Evolutionary conservation across 2,888 invertebrate species (phyloP).

Genomic region (Choreutis nemorana): DNA sequence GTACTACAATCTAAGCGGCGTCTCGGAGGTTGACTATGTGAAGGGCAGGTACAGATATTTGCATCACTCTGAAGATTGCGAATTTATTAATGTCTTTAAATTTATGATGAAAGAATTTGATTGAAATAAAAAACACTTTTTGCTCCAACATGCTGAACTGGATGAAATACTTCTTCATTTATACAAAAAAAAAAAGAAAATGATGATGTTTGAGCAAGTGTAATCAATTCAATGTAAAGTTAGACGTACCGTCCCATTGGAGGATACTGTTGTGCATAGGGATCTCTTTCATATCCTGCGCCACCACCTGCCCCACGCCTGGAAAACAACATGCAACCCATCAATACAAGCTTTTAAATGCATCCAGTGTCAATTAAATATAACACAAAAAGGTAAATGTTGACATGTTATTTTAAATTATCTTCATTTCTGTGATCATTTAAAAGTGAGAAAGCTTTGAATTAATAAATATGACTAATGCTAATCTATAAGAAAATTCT

Average conservation of each 20-base stretch:
- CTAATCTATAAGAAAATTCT: too few relatives aligned
- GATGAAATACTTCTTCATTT: too few relatives aligned
- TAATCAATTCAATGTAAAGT: background rate
- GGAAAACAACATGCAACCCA: conserved; percentile 18
- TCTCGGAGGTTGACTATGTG: conserved; percentile 21
- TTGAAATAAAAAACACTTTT: background rate
- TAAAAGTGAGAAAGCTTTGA: too few relatives aligned
- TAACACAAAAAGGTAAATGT: too few relatives aligned
- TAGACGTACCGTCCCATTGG: conserved; percentile 60
- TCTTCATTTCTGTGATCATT: too few relatives aligned
- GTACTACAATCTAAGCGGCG: conserved; percentile 33
- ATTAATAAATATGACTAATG: too few relatives aligned
- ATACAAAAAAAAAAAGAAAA: too few relatives aligned
- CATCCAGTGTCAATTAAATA: too few relatives aligned
- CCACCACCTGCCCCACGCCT: conserved; percentile 47
- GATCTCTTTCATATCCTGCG: conserved; percentile 55
- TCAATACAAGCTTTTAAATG: background rate
- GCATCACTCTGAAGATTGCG: conserved; percentile 1
- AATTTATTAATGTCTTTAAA: too few relatives aligned
- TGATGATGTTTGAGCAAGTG: too few relatives aligned
- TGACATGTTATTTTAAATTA: too few relatives aligned
- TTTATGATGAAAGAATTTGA: background rate
- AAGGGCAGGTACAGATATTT: conserved; percentile 10
- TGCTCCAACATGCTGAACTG: too few relatives aligned
- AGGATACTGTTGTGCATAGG: conserved; percentile 55